Evolutionary conservation across 2,888 invertebrate genomes (phyloP).

Genomic region (Pyrrhosoma nymphula): DNA sequence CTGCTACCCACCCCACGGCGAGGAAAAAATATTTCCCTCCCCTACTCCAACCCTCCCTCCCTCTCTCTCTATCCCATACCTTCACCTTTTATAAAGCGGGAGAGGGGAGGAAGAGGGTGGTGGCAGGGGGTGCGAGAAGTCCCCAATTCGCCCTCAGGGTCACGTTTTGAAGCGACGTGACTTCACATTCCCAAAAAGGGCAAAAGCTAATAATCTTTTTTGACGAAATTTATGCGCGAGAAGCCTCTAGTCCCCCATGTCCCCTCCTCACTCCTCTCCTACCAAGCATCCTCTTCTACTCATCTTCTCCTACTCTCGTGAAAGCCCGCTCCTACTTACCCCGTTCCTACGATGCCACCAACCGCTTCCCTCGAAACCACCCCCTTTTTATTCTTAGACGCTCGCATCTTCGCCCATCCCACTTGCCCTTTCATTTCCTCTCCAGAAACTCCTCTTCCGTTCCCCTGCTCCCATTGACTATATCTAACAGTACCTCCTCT

Average conservation of each 20-base stretch:
- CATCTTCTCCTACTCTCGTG: neutral
- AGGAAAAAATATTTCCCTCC: neutral
- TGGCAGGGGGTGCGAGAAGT: neutral
- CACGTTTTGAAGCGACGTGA: constrained; percentile 52
- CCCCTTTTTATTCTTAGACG: neutral
- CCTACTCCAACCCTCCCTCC: neutral
- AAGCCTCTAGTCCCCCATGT: neutral
- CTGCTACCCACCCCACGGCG: neutral
- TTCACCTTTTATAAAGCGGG: neutral
- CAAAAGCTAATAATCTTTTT: constrained; percentile 61
- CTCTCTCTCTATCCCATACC: neutral
- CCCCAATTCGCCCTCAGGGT: constrained; percentile 44
- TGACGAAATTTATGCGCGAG: constrained; percentile 54
- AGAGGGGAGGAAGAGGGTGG: neutral
- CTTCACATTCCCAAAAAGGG: constrained; percentile 52
- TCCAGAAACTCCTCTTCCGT: neutral
- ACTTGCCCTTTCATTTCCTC: constrained; percentile 17
- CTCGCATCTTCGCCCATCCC: neutral
- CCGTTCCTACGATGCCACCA: too few relatives aligned
- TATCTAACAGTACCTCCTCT: neutral
- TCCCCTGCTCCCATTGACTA: neutral
- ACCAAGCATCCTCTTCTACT: neutral
- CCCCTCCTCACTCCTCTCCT: neutral
- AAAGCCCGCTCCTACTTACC: too few relatives aligned
- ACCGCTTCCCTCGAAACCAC: neutral